These are phyloP conservation scores for Glaucidium brasilianum DNA, from an alignment of 2,113 vertebrate species.

Conservation along the genomic window DNA sequence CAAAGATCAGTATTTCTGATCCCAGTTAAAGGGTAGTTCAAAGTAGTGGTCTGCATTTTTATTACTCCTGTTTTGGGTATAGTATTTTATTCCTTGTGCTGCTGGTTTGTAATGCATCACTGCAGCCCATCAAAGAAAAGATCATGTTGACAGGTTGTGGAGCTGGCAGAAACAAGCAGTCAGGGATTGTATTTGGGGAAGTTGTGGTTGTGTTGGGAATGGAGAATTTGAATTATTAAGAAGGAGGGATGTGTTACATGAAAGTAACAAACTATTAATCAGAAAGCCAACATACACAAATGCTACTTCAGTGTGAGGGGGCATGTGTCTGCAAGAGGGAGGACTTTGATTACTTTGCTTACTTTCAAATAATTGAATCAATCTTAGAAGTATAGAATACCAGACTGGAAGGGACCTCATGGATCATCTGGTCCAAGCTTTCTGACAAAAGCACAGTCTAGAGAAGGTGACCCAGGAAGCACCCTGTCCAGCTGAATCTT, in stretches of 20 bases:
- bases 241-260: neutral
- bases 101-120: neutral
- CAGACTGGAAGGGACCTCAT: too few species aligned
- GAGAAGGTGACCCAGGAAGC: too few species aligned
- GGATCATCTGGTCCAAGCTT: too few species aligned
- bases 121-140: neutral
- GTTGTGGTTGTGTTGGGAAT: neutral
- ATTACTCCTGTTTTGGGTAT: neutral
- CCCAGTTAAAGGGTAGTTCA: neutral
- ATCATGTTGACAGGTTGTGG: neutral
- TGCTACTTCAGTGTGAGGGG: neutral
- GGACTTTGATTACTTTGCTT: neutral
- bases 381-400: too few species aligned
- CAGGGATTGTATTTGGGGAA: neutral
- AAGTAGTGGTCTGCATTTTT: neutral
- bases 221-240: neutral
- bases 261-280: neutral
- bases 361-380: neutral
- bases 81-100: neutral
- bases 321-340: neutral
- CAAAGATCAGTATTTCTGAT: neutral
- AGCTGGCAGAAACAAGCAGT: neutral
- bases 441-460: too few species aligned
- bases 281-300: rapidly evolving
- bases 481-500: too few species aligned